Percentiles rank a stretch among this genome's conserved stretches.
These are phyloP conservation scores for Oryzias celebensis DNA, from an alignment of 2,113 vertebrate genomes.

Conservation along the genomic window DNA sequence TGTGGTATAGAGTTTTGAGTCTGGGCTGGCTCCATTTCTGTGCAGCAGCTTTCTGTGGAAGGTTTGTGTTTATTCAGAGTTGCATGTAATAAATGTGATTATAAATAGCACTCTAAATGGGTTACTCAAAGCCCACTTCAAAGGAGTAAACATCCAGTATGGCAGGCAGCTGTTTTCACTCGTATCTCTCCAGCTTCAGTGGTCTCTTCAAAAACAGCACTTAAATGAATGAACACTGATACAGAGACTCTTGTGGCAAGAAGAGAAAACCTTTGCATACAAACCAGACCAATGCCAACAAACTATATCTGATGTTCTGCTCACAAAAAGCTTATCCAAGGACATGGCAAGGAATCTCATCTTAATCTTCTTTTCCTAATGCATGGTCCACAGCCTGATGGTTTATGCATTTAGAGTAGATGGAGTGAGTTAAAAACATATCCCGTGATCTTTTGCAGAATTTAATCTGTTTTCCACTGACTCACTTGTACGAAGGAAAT, in stretches of 20 bases:
- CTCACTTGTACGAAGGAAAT: constrained; percentile 36
- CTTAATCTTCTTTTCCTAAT: constrained; percentile 57
- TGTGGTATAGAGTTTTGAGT: not conserved
- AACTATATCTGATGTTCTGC: constrained; percentile 56
- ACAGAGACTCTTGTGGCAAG: constrained; percentile 60
- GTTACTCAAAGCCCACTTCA: constrained; percentile 54
- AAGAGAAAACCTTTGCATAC: constrained; percentile 57
- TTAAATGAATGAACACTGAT: constrained; percentile 71
- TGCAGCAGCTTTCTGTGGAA: constrained; percentile 2
- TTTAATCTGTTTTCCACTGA: constrained; percentile 47
- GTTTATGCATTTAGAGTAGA: constrained; percentile 59
- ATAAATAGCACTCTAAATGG: constrained; percentile 48
- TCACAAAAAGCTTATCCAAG: constrained; percentile 48
- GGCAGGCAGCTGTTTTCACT: constrained; percentile 63
- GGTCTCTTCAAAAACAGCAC: constrained; percentile 66
- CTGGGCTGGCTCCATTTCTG: not conserved
- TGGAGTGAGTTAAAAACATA: constrained; percentile 46
- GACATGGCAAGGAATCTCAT: constrained; percentile 49
- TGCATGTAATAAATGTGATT: constrained; percentile 54
- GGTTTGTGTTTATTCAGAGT: constrained; percentile 21
- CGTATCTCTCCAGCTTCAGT: constrained; percentile 59
- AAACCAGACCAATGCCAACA: constrained; percentile 48
- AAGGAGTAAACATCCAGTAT: constrained; percentile 58
- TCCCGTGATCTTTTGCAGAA: constrained; percentile 33
- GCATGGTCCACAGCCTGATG: constrained; percentile 51